Conservation (phyloP, 2,888 invertebrate species). For the Shargacucullia verbasci region DNA sequence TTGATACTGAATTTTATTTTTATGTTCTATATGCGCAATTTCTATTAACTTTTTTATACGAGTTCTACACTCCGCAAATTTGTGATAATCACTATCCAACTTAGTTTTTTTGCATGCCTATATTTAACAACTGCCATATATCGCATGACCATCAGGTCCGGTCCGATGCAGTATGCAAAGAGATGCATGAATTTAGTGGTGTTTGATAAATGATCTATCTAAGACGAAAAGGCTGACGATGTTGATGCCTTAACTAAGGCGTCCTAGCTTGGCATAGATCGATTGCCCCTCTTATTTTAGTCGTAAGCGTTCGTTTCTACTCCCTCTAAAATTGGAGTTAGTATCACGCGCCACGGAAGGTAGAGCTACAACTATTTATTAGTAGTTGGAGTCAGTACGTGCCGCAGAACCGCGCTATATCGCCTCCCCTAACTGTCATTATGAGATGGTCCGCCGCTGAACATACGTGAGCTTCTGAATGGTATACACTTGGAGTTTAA, state of each 20-base stretch:
- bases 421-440: conserved; percentile 20
- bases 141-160: too few species aligned
- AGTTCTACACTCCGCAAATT: conserved; percentile 1
- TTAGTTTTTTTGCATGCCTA: conserved; percentile 1
- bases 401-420: conserved; percentile 17
- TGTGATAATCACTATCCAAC: background rate
- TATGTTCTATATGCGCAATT: background rate
- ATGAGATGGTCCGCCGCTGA: conserved; percentile 21
- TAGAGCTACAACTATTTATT: conserved; percentile 34
- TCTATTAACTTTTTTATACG: conserved; percentile 6
- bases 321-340: conserved; percentile 8
- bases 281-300: background rate
- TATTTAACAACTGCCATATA: too few species aligned
- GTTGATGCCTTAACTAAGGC: too few species aligned
- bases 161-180: too few species aligned
- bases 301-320: background rate
- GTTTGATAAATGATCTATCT: too few species aligned
- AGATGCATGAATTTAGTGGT: too few species aligned
- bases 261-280: too few species aligned
- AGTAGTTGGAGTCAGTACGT: conserved; percentile 33
- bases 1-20: conserved; percentile 3
- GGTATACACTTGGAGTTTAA: conserved; percentile 3
- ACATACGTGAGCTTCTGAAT: conserved; percentile 5
- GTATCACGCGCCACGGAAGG: conserved; percentile 21
- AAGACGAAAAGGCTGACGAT: too few species aligned